Evolutionary conservation across 2,113 vertebrate genomes (phyloP), one percentile per base, ranked within the genome.

Genomic region (Myrmecophaga tridactyla): DNA sequence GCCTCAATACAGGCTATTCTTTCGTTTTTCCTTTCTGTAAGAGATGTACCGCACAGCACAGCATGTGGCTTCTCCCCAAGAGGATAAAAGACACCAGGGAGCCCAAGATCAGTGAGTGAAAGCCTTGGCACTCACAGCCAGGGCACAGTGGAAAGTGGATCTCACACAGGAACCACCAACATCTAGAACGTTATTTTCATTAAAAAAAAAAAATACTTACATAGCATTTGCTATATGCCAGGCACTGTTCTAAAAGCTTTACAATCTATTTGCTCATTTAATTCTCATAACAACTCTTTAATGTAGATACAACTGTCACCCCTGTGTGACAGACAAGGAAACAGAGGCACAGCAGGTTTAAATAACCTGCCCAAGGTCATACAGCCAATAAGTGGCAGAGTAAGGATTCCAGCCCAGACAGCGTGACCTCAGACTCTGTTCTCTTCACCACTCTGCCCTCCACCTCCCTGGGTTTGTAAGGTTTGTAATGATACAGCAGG

Each of bases 201-300:
- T 90, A n/a, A n/a, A n/a, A n/a, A n/a, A n/a, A 34, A 56, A 80
- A 21, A 85, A 48, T 34, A 85, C 43, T 36, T 77, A 84, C 31
- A 63, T 62, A 70, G 41, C 56, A 39, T 36, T 89, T 86, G 62
- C 23, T 80, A 46, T 56, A 36, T 51, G 31, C 53, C 29, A 80
- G 53, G 53, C 73, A 77, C 60, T 48, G 36, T 92, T 92, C 85
- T 36, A 94, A 95, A 82, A 78, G 89, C 31, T 85, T 91, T 83
- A 70, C 21, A 41, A 31, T 82, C 46, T 78, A 70, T 83, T 78
- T 80, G 82, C 39, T 88, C 31, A 63, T 39, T 77, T 70, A 82
- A 70, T 75, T 72, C 72, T 92, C 27, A 60, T n/a, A 75, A 70
- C 3, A 60, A 65, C 81, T 39, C 27, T 90, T 90, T 82, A 78